Evolutionary conservation across 1,140 invertebrate genomes (phyloP).

Genomic region (Brachionus sp.): DNA sequence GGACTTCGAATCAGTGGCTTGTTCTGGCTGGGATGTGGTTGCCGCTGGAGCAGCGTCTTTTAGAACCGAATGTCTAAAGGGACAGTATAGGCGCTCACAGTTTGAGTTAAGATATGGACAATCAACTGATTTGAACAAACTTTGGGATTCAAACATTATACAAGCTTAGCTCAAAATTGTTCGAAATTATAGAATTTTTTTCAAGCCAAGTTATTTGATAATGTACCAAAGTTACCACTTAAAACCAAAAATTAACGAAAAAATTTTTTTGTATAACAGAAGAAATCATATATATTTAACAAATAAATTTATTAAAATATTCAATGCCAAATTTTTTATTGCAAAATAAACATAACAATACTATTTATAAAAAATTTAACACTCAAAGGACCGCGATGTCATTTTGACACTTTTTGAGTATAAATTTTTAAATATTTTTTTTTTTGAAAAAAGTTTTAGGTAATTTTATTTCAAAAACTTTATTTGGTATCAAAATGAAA

Average conservation of each 20-base stretch:
- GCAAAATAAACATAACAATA: background rate
- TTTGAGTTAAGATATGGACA: conserved; percentile 9
- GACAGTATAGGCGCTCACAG: conserved; percentile 17
- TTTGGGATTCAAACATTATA: conserved; percentile 24
- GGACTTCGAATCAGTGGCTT: background rate
- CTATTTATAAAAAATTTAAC: no score
- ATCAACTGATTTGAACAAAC: background rate
- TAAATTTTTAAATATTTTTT: no score
- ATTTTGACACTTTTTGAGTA: no score
- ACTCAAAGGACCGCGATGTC: no score
- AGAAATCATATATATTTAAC: background rate
- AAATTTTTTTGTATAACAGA: background rate
- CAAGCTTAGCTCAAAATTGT: background rate
- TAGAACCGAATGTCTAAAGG: background rate
- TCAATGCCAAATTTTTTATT: no score
- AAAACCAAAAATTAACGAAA: background rate
- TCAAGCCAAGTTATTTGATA: background rate
- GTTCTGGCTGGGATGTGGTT: background rate
- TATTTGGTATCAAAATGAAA: no score
- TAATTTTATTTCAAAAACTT: no score
- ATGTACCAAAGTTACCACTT: background rate
- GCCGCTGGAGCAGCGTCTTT: background rate
- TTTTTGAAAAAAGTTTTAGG: no score
- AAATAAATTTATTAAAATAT: no score
- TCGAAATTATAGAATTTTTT: background rate